Percentiles rank a stretch among this genome's conserved stretches.
Evolutionary conservation across 2,113 vertebrate genomes (phyloP).

Genomic region (Laticauda laticaudata): DNA sequence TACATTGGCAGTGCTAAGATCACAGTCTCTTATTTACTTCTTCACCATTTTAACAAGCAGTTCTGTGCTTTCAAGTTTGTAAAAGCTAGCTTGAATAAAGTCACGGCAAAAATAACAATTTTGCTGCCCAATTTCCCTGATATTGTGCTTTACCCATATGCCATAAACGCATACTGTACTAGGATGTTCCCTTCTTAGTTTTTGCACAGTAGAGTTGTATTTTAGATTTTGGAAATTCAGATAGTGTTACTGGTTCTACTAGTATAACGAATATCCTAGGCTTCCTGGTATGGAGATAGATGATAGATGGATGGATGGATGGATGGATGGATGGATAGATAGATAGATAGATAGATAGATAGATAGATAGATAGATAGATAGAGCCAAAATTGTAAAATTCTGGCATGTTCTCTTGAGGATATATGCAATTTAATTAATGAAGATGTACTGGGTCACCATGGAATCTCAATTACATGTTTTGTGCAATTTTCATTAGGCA

Average conservation of each 20-base stretch:
- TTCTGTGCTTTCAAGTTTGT: background rate
- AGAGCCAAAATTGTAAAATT: background rate
- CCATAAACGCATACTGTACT: background rate
- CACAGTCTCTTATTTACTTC: background rate
- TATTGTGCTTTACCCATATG: background rate
- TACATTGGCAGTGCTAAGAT: background rate
- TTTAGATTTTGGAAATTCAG: background rate
- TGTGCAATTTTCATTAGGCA: no score
- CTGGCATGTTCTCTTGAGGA: background rate
- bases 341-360: no score
- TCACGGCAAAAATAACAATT: background rate
- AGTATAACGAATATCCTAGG: background rate
- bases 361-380: no score
- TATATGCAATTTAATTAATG: background rate
- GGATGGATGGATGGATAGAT: no score
- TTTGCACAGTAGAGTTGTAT: background rate
- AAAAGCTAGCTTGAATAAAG: background rate
- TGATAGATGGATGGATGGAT: no score
- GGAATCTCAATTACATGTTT: no score
- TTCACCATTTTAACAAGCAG: background rate
- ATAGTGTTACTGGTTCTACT: background rate
- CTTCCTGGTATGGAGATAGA: background rate
- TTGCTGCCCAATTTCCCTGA: background rate
- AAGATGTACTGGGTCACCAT: background rate
- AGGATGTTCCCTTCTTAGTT: background rate